These are phyloP conservation scores for Stigmatopora nigra DNA, from an alignment of 2,113 vertebrate genomes.

Conservation along the genomic window DNA sequence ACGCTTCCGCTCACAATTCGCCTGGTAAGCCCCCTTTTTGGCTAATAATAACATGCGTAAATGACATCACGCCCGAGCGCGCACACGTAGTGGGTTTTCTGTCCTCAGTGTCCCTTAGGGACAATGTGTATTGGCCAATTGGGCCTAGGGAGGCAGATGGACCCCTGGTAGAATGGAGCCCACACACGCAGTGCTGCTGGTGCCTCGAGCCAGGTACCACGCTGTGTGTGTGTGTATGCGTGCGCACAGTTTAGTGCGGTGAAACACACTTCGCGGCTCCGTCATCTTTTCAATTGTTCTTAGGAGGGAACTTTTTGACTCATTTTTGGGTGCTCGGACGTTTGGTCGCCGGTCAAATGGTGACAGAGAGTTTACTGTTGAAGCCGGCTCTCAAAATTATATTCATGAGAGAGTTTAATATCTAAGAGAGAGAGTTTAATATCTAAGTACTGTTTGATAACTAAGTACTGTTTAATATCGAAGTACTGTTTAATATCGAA, in stretches of 20 bases:
- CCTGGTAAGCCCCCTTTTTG: constrained; percentile 49
- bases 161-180: constrained; percentile 60
- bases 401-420: no score
- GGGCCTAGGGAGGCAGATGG: constrained; percentile 67
- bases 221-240: constrained; percentile 57
- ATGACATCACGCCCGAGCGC: background rate
- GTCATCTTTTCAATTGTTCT: constrained; percentile 4
- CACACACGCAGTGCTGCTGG: constrained; percentile 70
- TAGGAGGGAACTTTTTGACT: background rate
- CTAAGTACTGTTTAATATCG: no score
- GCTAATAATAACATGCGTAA: background rate
- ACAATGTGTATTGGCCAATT: constrained; percentile 61
- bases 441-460: no score
- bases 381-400: no score
- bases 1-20: constrained; percentile 70
- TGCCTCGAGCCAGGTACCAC: constrained; percentile 73
- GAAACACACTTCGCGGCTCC: constrained; percentile 45
- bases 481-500: no score
- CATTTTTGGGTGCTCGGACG: constrained; percentile 2
- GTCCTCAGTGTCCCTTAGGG: constrained; percentile 68
- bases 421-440: no score
- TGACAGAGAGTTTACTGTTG: no score
- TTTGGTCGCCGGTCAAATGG: no score
- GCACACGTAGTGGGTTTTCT: constrained; percentile 55
- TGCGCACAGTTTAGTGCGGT: constrained; percentile 60